These are phyloP conservation scores for Oreochromis grahami DNA, from an alignment of 2,797 vertebrate genomes.

Conservation along the genomic window DNA sequence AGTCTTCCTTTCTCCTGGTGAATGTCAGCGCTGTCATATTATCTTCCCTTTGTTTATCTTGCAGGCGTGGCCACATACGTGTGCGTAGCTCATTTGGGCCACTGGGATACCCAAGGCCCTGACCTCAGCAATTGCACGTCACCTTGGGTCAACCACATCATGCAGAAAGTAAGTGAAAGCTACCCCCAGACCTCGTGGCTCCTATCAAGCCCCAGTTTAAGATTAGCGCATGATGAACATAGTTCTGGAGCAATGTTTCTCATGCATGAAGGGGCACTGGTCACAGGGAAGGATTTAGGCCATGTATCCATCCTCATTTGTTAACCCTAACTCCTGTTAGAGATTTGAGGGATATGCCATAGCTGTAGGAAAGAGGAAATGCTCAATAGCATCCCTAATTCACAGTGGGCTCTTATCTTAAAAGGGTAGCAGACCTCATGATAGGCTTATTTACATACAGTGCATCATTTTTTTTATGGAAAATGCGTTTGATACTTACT, in stretches of 20 bases:
- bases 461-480: background rate
- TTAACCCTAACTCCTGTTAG: conserved; percentile 18
- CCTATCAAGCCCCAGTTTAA: conserved; percentile 9
- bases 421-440: background rate
- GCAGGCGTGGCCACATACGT: conserved; percentile 92
- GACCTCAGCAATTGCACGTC: conserved; percentile 99
- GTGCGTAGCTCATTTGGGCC: conserved; percentile 85
- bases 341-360: background rate
- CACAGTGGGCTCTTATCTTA: background rate
- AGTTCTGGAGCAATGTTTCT: conserved; percentile 34
- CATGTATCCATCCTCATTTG: conserved; percentile 38
- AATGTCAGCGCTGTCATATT: conserved; percentile 57
- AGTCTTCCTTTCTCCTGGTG: conserved; percentile 21
- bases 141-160: conserved; percentile 97
- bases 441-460: background rate
- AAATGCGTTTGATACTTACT: background rate
- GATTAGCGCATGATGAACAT: conserved; percentile 25
- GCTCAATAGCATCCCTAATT: conserved; percentile 24
- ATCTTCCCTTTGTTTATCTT: conserved; percentile 53
- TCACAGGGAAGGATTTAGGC: conserved; percentile 46
- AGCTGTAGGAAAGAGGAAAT: conserved; percentile 21
- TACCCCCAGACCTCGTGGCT: conserved; percentile 8
- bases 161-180: conserved; percentile 88
- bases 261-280: conserved; percentile 31
- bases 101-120: conserved; percentile 93